Base-by-base conservation (phyloP, 2,888 invertebrate genomes). In the Pandemis corylana region DNA sequence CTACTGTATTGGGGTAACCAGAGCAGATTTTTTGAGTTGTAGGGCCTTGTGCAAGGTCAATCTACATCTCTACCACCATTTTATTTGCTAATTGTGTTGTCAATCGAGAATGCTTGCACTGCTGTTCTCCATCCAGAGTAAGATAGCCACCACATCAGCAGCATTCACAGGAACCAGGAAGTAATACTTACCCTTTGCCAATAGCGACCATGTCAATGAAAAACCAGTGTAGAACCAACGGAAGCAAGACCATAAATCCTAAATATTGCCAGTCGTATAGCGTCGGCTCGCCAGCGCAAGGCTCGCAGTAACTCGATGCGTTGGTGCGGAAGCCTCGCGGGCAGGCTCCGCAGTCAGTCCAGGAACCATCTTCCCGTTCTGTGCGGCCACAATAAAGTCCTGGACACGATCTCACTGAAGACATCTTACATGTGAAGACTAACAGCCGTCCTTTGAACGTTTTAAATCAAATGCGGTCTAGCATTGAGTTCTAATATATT, bases 251-350 rank as follows among this genome's bases (percentile, higher is more conserved):
- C 98, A 99, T 98, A 85, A 99, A 99, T 1, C 98, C 98, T 36
- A 99, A 95, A 87, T 98, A 98, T 63, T 99, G 95, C 97, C 98
- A 98, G 83, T 99, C 99, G 85, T 99, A 99, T 59, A 98, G 95
- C 13, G 96, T 95, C 0, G 98, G 97, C 51, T 95, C 94, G 71
- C 97, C 96, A 1, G 95, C 95, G 84, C 99, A 99, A 2, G 95
- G 96, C 20, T 95, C 90, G 86, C 99, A 98, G 59, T 97, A 96
- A 72, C 97, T 97, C 0, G 96, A 95, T 0, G 95, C 90, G 83
- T 96, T 96, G 62, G 97, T 96, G 46, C 97, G 94, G 83, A 95
- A 98, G 0, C 99, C 99, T 80, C 98, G 92, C 0, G 97, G 97
- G 83, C 98, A 98, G 0, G 98, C 96, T 0, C 98, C 98, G 87